A percentile compares a stretch with the other conserved stretches of the same genome.
Evolutionary conservation across 2,113 vertebrate species (phyloP).

Genomic region (Lynx canadensis): DNA sequence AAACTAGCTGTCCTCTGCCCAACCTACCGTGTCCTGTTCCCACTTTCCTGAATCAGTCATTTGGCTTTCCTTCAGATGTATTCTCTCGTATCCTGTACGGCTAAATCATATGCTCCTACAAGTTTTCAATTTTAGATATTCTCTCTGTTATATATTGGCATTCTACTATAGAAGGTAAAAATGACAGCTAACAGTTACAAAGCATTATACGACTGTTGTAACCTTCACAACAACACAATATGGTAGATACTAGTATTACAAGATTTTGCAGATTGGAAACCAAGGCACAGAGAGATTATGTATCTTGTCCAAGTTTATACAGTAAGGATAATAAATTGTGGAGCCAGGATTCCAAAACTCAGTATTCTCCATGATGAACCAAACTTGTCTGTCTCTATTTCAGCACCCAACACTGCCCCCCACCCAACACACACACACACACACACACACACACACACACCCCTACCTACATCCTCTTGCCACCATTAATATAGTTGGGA

Average conservation of each 20-base stretch:
- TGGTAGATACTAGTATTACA: not conserved
- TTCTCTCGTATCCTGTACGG: not conserved
- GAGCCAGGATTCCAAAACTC: not conserved
- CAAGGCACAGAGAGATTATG: not conserved
- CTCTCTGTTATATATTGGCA: not conserved
- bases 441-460: not conserved
- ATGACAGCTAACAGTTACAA: not conserved
- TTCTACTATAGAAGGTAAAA: not conserved
- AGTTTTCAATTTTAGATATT: not conserved
- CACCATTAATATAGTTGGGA: not conserved
- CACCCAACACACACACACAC: not conserved
- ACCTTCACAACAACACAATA: not conserved
- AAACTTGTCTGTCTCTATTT: not conserved
- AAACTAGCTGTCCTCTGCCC: not conserved
- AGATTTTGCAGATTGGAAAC: slow-evolving; percentile 36
- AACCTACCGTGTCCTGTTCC: rapidly evolving
- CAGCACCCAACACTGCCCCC: not conserved
- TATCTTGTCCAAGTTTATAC: not conserved
- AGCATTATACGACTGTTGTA: not conserved
- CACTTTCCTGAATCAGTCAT: not conserved
- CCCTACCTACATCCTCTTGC: not conserved
- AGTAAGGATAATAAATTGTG: not conserved
- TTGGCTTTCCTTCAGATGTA: not conserved
- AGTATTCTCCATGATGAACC: not conserved
- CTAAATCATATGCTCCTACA: not conserved